Evolutionary conservation across 2,797 vertebrate genomes (phyloP).

Genomic region (Sebastes hubbsi): DNA sequence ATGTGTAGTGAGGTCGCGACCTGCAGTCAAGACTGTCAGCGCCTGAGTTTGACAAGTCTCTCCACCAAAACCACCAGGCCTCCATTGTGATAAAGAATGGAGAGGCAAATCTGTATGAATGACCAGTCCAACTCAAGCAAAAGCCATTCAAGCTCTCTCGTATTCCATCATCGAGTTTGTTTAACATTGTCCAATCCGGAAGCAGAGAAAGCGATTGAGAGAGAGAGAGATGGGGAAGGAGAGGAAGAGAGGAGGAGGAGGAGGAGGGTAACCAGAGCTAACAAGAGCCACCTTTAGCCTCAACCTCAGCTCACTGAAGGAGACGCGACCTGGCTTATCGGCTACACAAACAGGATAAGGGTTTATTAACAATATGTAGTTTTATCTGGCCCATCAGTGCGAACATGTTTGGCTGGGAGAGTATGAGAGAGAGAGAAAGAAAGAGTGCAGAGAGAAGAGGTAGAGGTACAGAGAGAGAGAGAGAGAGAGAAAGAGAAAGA

Average conservation of each 20-base stretch:
- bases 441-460: not conserved
- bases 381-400: conserved; percentile 60
- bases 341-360: conserved; percentile 63
- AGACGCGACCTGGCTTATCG: conserved; percentile 52
- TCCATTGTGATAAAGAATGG: conserved; percentile 70
- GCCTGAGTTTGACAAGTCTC: conserved; percentile 60
- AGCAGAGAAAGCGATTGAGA: conserved; percentile 33
- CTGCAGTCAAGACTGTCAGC: conserved; percentile 67
- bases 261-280: conserved; percentile 18
- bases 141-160: conserved; percentile 60
- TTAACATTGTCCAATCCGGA: conserved; percentile 65
- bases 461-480: not conserved
- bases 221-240: not conserved
- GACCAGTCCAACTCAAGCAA: conserved; percentile 61
- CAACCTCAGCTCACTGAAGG: conserved; percentile 33
- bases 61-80: conserved; percentile 58
- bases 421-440: not conserved
- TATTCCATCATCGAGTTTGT: conserved; percentile 68
- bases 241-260: not conserved
- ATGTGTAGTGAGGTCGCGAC: conserved; percentile 65
- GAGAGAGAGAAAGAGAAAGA: not conserved
- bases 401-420: conserved; percentile 54
- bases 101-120: conserved; percentile 62
- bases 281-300: conserved; percentile 40
- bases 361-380: conserved; percentile 66